phyloP scores from a whole-genome alignment of 1,140 invertebrate genomes.

The Hylaeus volcanicus region DNA sequence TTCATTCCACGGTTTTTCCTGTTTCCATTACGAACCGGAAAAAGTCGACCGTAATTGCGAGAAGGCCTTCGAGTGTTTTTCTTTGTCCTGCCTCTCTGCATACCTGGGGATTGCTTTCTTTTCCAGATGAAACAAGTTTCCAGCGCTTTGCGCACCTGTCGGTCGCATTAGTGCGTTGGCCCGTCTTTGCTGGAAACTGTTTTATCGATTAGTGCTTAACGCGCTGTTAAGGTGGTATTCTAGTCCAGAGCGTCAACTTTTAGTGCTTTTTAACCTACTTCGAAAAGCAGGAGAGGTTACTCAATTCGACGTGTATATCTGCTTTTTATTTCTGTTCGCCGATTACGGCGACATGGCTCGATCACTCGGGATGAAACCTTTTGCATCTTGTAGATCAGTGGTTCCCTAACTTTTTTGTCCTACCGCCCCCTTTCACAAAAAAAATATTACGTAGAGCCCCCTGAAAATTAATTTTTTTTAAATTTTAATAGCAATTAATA shows the following conservation, averaged over 20 bases:
- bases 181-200: background rate
- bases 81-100: background rate
- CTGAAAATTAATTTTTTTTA: too few relatives aligned
- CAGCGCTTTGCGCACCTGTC: background rate
- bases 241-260: background rate
- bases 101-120: background rate
- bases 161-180: background rate
- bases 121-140: slow-evolving; percentile 2
- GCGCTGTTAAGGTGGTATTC: slow-evolving; percentile 20
- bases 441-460: too few relatives aligned
- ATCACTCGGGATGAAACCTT: too few relatives aligned
- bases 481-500: too few relatives aligned
- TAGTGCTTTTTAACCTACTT: too few relatives aligned
- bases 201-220: slow-evolving; percentile 26
- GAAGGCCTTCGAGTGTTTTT: slow-evolving; percentile 10
- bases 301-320: too few relatives aligned
- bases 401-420: too few relatives aligned
- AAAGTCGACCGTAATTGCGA: slow-evolving; percentile 16
- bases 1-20: slow-evolving; percentile 8
- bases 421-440: too few relatives aligned
- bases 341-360: too few relatives aligned
- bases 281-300: too few relatives aligned
- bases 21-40: slow-evolving; percentile 11
- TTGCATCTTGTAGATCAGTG: too few relatives aligned
- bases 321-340: too few relatives aligned